These are phyloP conservation scores for Chaetops frenatus DNA, from an alignment of 2,113 vertebrate species.

Conservation along the genomic window DNA sequence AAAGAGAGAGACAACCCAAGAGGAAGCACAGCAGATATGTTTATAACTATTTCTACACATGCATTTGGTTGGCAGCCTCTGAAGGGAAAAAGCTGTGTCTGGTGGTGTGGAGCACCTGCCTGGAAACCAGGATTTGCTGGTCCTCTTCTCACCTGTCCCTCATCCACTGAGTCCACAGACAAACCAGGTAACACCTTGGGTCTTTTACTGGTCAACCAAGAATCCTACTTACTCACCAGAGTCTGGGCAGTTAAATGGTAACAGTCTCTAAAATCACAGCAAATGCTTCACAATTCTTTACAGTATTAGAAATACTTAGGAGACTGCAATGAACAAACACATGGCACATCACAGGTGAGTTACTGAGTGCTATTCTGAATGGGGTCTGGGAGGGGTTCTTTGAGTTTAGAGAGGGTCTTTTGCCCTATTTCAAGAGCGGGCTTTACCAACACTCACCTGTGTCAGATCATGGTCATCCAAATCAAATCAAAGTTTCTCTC, in stretches of 20 bases:
- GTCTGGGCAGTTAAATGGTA: not conserved
- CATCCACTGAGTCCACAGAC: not conserved
- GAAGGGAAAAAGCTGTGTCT: not conserved
- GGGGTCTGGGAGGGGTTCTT: rapidly evolving
- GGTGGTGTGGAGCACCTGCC: not conserved
- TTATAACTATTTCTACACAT: not conserved
- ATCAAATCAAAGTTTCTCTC: not conserved
- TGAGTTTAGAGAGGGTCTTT: not conserved
- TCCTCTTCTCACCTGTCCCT: not conserved
- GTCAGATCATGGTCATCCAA: not conserved
- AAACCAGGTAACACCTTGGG: not conserved
- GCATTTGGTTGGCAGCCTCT: not conserved
- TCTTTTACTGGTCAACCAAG: not conserved
- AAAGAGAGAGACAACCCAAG: not conserved
- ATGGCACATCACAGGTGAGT: not conserved
- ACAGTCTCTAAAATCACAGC: not conserved
- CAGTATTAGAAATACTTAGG: not conserved
- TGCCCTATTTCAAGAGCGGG: not conserved
- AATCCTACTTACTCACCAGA: not conserved
- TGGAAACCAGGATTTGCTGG: not conserved
- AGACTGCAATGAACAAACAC: not conserved
- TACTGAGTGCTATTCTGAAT: not conserved
- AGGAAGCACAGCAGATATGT: not conserved
- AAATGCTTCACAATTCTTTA: not conserved
- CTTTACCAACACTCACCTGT: not conserved